These are phyloP conservation scores for Strongylocentrotus purpuratus DNA, from an alignment of 35 echinoderm and acorn worm genomes.

Conservation along the genomic window DNA sequence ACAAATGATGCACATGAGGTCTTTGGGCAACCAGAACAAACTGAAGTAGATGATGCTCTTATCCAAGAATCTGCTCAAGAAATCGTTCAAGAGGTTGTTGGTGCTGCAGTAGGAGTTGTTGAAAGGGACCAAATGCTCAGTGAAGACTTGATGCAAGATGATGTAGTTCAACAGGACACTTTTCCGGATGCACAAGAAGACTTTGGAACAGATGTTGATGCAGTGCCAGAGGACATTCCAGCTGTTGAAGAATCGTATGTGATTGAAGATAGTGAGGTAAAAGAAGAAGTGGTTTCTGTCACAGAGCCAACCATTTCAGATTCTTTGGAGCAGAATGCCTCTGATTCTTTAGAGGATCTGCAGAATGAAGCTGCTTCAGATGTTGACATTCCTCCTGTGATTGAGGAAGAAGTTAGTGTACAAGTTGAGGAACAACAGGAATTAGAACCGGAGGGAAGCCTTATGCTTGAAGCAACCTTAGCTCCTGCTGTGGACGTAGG, in stretches of 20 bases:
- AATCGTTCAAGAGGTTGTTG: constrained; percentile 43
- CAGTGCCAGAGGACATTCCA: background rate
- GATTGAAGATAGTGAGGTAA: background rate
- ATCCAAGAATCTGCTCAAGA: constrained; percentile 44
- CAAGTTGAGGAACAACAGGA: constrained; percentile 20
- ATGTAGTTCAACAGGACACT: background rate
- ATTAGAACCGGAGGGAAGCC: background rate
- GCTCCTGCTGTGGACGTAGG: background rate
- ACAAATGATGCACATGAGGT: constrained; percentile 19
- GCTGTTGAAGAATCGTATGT: background rate
- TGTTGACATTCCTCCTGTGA: constrained; percentile 28
- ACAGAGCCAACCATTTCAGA: constrained; percentile 46
- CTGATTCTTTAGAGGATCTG: constrained; percentile 39
- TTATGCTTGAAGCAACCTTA: background rate
- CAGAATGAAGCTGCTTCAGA: constrained; percentile 38
- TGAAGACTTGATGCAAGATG: background rate
- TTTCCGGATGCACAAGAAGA: background rate
- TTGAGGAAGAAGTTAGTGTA: constrained; percentile 26
- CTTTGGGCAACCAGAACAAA: background rate
- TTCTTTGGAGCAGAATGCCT: constrained; percentile 36
- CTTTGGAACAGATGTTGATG: constrained; percentile 26
- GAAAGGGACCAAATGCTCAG: constrained; percentile 7
- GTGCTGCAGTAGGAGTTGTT: constrained; percentile 37
- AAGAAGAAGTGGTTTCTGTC: constrained; percentile 26
- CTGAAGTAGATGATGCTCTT: background rate